Evolutionary conservation across 2,113 vertebrate species (phyloP).

Genomic region (Datnioides undecimradiatus): DNA sequence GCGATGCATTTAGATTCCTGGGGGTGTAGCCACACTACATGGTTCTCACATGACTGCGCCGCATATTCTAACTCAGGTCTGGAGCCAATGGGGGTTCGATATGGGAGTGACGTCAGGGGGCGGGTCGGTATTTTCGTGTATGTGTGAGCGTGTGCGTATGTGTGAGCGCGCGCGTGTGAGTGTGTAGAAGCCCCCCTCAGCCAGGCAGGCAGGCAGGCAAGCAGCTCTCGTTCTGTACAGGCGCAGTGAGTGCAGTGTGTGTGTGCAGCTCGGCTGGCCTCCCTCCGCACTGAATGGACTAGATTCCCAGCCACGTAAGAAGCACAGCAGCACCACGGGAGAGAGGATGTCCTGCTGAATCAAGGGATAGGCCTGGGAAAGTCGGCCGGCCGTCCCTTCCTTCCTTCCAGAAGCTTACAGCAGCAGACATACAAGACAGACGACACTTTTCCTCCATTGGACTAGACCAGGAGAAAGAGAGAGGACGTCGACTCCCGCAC

Average conservation of each 20-base stretch:
- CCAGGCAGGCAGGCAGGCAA: slow-evolving; percentile 70
- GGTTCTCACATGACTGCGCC: slow-evolving; percentile 73
- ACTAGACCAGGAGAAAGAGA: slow-evolving; percentile 49
- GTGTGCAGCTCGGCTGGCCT: slow-evolving; percentile 80
- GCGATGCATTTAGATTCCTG: slow-evolving; percentile 70
- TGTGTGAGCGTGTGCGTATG: slow-evolving; percentile 38
- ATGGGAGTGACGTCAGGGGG: slow-evolving; percentile 77
- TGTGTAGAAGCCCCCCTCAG: slow-evolving; percentile 50
- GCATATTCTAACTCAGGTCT: slow-evolving; percentile 47
- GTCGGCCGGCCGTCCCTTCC: slow-evolving; percentile 85
- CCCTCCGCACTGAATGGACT: slow-evolving; percentile 83
- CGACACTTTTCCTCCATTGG: slow-evolving; percentile 62
- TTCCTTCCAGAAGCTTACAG: slow-evolving; percentile 55
- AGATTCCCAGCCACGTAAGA: slow-evolving; percentile 90
- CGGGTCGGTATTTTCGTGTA: slow-evolving; percentile 10
- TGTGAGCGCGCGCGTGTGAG: background rate
- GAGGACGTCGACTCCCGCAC: slow-evolving; percentile 67
- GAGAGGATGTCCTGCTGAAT: slow-evolving; percentile 88
- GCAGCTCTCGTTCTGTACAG: slow-evolving; percentile 75
- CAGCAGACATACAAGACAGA: slow-evolving; percentile 49
- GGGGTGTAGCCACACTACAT: slow-evolving; percentile 65
- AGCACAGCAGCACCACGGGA: slow-evolving; percentile 81
- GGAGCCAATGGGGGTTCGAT: slow-evolving; percentile 73
- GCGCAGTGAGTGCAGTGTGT: slow-evolving; percentile 67
- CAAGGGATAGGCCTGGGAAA: slow-evolving; percentile 86